Evolutionary conservation across 2,797 vertebrate species (phyloP), one percentile per base, ranked within the genome.

Genomic region (Trachops cirrhosus): DNA sequence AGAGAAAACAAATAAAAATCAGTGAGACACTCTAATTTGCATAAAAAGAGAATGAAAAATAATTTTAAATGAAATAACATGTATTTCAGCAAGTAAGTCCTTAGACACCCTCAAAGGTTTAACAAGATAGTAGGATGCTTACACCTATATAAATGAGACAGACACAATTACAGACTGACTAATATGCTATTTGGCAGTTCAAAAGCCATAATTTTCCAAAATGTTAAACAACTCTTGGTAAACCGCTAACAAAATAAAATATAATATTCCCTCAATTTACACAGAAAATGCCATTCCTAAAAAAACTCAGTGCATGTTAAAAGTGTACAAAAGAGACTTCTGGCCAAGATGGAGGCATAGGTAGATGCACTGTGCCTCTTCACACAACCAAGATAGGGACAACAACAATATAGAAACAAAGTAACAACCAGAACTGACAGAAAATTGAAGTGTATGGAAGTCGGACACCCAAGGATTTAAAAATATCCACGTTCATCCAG

Each of bases 1-100:
- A 78, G 74, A 67, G 50, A 87, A 90, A 84, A 67, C 26, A 48
- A 34, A 21, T 95, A 82, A 90, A 97, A 84, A 73, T 39, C 73
- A 44, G 29, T 26, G 89, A 74, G 11, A 71, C 39, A 22, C 10
- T 85, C n/a, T 90, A 62, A 85, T 92, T 82, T 77, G 41, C 87
- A 70, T 74, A 57, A 92, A 82, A 75, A 32, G 57, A 54, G 52
- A 77, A 68, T 22, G 32, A 80, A 59, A 67, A 29, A 10, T n/a
- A 70, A 73, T 71, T 75, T 82, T 32, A 68, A 86, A 67, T 71
- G 59, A 82, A 62, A 75, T 73, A 90, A 89, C 52, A 77, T 41
- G 0, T 62, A 77, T 93, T 87, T 91, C 78, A 86, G 46, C 44
- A 70, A 86, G 34, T 39, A 24, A 70, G 39, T 83, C 29, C 62